Evolutionary conservation across 2,113 vertebrate genomes (phyloP).

Genomic region (Pavo muticus): DNA sequence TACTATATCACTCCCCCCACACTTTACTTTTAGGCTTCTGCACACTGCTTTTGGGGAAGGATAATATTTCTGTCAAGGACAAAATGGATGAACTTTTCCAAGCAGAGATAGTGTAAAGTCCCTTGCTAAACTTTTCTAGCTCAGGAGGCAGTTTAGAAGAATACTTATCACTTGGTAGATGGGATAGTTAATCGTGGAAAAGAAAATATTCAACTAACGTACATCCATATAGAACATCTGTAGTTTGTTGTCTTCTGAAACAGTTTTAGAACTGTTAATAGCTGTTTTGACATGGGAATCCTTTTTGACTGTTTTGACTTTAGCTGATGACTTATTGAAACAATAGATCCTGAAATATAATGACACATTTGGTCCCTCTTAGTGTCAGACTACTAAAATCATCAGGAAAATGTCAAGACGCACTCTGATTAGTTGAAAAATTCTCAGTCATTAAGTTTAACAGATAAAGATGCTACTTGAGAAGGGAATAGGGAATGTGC

Average conservation of each 20-base stretch:
- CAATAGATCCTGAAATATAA: neutral
- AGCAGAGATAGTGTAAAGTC: neutral
- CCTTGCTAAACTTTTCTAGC: neutral
- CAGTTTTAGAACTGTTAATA: neutral
- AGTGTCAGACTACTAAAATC: neutral
- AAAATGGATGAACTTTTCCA: neutral
- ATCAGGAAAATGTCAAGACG: neutral
- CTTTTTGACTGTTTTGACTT: neutral
- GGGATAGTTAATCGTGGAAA: neutral
- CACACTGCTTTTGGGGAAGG: neutral
- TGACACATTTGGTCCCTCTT: neutral
- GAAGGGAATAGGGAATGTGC: neutral
- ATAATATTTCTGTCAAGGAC: neutral
- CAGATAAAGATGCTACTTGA: neutral
- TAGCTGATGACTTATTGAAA: neutral
- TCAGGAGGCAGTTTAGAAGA: neutral
- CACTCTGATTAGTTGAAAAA: neutral
- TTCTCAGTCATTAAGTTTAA: neutral
- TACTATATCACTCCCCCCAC: neutral
- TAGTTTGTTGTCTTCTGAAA: neutral
- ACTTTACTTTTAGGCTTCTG: neutral
- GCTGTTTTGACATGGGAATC: neutral
- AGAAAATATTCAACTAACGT: neutral
- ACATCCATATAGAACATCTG: neutral
- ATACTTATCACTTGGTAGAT: neutral